A percentile compares a stretch with the other conserved stretches of the same genome.
Evolutionary conservation across 2,888 invertebrate species (phyloP).

Genomic region (Folsomia candida): DNA sequence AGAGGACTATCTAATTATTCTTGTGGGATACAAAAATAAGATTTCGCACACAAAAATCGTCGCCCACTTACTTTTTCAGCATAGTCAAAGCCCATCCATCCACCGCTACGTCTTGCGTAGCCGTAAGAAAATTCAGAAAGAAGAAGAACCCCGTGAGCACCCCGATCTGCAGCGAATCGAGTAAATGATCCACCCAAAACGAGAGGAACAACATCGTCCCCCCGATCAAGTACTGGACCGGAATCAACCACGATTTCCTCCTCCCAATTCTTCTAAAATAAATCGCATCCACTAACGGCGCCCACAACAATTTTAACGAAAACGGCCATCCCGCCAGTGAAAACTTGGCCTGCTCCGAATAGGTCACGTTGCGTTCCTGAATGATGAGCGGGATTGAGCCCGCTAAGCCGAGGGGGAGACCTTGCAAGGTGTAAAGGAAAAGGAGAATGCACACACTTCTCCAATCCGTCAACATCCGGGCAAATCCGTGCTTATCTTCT

Average conservation of each 20-base stretch:
- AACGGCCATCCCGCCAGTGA: conserved; percentile 18
- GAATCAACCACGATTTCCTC: not conserved
- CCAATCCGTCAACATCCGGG: too few relatives aligned
- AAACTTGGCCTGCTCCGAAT: conserved; percentile 16
- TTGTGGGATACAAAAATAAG: too few relatives aligned
- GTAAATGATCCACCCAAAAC: not conserved
- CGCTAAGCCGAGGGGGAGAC: conserved; percentile 16
- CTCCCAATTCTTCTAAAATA: not conserved
- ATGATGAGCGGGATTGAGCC: conserved; percentile 8
- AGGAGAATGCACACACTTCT: conserved; percentile 5
- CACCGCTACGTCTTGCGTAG: not conserved
- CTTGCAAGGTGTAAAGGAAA: conserved; percentile 17
- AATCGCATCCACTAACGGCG: conserved; percentile 18
- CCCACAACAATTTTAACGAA: conserved; percentile 13
- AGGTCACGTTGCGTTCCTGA: conserved; percentile 1
- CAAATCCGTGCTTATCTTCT: too few relatives aligned
- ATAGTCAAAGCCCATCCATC: conserved; percentile 1
- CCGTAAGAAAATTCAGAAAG: not conserved
- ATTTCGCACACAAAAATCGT: not conserved
- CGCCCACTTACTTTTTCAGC: not conserved
- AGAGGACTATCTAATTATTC: too few relatives aligned
- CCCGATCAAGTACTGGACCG: not conserved
- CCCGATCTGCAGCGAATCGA: not conserved
- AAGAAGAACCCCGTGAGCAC: not conserved
- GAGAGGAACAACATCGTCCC: not conserved